phyloP scores from a whole-genome alignment of 2,888 invertebrate species.

The Altica lythri region DNA sequence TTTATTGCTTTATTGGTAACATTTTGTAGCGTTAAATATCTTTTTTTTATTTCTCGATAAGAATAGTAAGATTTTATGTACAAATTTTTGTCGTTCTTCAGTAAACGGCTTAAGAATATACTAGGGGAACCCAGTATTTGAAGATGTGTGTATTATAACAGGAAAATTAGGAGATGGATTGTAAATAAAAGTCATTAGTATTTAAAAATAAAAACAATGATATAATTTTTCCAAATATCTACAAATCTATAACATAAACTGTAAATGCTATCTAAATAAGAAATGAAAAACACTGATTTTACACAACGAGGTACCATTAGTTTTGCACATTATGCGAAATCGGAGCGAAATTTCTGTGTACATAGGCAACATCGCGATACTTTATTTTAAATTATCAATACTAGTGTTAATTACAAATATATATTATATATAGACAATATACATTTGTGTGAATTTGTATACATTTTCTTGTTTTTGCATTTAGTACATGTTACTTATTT shows the following conservation, averaged over 20 bases:
- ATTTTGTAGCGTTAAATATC: too few species aligned
- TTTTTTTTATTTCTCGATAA: too few species aligned
- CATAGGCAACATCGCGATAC: constrained; percentile 53
- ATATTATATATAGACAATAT: constrained; percentile 46
- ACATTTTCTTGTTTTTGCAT: constrained; percentile 40
- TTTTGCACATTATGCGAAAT: constrained; percentile 47
- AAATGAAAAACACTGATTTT: constrained; percentile 52
- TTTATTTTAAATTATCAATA: constrained; percentile 41
- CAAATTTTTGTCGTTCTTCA: too few species aligned
- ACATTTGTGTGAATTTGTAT: constrained; percentile 49
- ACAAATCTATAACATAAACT: constrained; percentile 54
- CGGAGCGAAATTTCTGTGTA: constrained; percentile 50
- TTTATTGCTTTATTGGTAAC: too few species aligned
- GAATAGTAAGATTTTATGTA: too few species aligned
- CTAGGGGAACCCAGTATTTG: too few species aligned
- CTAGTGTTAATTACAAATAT: constrained; percentile 53
- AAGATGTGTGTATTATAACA: too few species aligned
- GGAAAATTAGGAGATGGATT: too few species aligned
- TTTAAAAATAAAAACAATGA: constrained; percentile 52
- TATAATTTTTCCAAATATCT: constrained; percentile 53
- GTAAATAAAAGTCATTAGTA: constrained; percentile 36
- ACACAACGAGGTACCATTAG: constrained; percentile 50
- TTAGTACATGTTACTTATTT: constrained; percentile 39
- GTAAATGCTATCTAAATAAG: constrained; percentile 49
- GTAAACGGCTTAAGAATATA: too few species aligned